These are phyloP conservation scores for Pelodiscus sinensis DNA, from an alignment of 2,113 vertebrate species.

Conservation along the genomic window DNA sequence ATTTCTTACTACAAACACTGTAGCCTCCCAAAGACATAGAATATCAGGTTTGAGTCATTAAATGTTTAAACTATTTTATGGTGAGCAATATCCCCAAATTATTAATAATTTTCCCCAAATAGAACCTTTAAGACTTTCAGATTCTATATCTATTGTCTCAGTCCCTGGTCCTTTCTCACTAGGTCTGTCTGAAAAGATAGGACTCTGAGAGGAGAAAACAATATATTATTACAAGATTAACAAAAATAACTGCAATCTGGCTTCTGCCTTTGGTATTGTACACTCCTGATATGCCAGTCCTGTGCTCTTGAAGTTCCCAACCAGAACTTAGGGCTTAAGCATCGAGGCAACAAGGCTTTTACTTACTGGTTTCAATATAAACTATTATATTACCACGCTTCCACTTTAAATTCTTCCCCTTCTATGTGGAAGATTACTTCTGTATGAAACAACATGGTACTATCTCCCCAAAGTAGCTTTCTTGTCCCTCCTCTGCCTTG, in stretches of 20 bases:
- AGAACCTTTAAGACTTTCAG: background rate
- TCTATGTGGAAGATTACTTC: too few species aligned
- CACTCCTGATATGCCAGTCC: background rate
- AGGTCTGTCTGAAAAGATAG: background rate
- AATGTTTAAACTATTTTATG: conserved; percentile 34
- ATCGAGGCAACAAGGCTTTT: conserved; percentile 17
- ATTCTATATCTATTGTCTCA: background rate
- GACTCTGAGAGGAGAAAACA: background rate
- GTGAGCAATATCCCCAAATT: background rate
- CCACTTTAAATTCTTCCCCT: background rate
- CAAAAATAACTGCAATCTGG: conserved; percentile 6
- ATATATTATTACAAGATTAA: background rate
- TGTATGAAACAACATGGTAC: fast-evolving
- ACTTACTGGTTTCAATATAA: background rate
- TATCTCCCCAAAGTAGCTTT: background rate
- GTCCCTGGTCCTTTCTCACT: background rate
- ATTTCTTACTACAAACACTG: conserved; percentile 30
- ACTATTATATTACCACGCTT: background rate
- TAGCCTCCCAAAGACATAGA: conserved; percentile 27
- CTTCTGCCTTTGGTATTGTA: background rate
- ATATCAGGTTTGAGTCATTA: conserved; percentile 26
- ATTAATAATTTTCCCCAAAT: background rate
- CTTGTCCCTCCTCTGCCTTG: background rate
- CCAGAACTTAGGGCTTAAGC: background rate
- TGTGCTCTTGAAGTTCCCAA: background rate